phyloP scores from a whole-genome alignment of 2,888 invertebrate genomes.

The Luffia ferchaultella region DNA sequence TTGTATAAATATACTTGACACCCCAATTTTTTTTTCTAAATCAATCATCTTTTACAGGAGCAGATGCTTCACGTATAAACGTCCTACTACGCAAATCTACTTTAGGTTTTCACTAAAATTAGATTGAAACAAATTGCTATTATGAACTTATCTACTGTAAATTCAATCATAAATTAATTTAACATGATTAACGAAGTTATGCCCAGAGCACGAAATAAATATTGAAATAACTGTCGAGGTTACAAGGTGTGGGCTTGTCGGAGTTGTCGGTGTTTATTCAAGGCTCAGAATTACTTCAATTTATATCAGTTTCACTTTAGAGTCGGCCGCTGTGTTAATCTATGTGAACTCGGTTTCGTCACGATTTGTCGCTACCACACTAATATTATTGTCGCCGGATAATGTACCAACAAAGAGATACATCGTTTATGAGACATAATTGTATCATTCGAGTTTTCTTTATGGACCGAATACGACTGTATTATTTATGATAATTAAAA shows the following conservation, averaged over 20 bases:
- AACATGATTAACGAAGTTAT: too few relatives aligned
- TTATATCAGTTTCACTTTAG: background rate
- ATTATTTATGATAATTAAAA: background rate
- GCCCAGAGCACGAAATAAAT: too few relatives aligned
- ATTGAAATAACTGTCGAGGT: background rate
- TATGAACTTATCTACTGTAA: too few relatives aligned
- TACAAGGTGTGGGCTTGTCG: background rate
- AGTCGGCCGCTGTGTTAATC: background rate
- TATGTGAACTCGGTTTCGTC: background rate
- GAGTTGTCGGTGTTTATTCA: background rate
- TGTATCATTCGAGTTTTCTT: background rate
- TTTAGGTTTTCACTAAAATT: too few relatives aligned
- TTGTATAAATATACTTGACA: background rate
- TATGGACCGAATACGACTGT: background rate
- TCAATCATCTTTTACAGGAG: background rate
- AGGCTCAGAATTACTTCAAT: background rate
- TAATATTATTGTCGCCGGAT: background rate
- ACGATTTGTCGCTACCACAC: background rate
- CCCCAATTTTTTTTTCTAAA: background rate
- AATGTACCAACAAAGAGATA: background rate
- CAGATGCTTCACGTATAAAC: background rate
- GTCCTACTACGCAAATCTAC: too few relatives aligned
- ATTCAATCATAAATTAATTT: too few relatives aligned
- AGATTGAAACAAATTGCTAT: too few relatives aligned
- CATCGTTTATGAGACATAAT: background rate